These are phyloP conservation scores for Cyrtorhinus lividipennis DNA, from an alignment of 1,140 invertebrate species.

Conservation along the genomic window DNA sequence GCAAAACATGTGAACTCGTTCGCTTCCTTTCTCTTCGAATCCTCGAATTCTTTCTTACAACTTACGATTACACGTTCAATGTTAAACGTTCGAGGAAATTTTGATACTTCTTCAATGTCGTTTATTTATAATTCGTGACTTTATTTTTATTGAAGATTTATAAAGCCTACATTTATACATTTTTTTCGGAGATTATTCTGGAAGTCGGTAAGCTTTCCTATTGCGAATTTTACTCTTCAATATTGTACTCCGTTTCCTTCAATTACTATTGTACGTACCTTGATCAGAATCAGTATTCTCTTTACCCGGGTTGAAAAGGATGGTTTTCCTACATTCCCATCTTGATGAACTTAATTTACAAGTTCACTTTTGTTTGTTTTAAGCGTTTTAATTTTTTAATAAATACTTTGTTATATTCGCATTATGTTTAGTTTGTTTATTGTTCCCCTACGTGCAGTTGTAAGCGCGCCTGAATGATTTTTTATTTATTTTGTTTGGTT, in stretches of 20 bases:
- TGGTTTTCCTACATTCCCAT: background rate
- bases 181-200: background rate
- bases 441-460: too few relatives aligned
- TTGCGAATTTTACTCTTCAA: background rate
- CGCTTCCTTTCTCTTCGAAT: background rate
- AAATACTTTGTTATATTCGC: background rate
- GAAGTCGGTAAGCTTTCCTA: too few relatives aligned
- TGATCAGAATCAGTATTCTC: background rate
- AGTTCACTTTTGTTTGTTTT: background rate
- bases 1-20: background rate
- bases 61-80: too few relatives aligned
- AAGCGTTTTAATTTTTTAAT: background rate
- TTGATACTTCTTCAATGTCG: background rate
- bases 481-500: too few relatives aligned
- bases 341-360: background rate
- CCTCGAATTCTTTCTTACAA: background rate
- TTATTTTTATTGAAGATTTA: background rate
- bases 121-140: background rate
- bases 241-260: background rate
- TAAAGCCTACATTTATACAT: background rate
- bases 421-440: background rate
- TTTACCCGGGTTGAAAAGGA: slow-evolving; percentile 3
- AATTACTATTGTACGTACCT: background rate
- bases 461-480: too few relatives aligned
- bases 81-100: too few relatives aligned